These are phyloP conservation scores for Pyrocephalus nanus DNA, from an alignment of 2,797 vertebrate species.

Conservation along the genomic window DNA sequence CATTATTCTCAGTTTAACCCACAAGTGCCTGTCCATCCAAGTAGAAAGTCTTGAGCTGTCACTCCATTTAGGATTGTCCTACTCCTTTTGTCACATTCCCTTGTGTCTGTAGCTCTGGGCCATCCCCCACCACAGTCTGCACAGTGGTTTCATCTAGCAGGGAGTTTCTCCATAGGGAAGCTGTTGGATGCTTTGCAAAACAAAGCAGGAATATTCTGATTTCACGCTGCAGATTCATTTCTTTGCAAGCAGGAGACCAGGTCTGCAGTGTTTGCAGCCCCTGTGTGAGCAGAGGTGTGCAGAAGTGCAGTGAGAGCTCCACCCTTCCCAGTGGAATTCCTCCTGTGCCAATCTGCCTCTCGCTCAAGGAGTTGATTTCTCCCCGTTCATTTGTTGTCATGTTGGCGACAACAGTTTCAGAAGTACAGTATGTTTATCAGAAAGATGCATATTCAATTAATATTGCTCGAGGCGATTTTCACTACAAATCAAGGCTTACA, in stretches of 20 bases:
- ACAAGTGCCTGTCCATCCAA: not conserved
- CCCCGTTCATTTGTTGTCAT: constrained; percentile 52
- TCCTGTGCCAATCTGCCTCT: constrained; percentile 15
- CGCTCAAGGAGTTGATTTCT: constrained; percentile 20
- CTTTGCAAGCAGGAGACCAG: not conserved
- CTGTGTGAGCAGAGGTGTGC: too few species aligned
- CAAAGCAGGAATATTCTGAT: not conserved
- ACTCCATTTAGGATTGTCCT: not conserved
- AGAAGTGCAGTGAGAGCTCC: too few species aligned
- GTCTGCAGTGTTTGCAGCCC: not conserved
- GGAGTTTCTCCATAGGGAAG: not conserved
- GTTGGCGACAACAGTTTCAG: constrained; percentile 66
- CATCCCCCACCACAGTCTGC: not conserved
- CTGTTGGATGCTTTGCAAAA: not conserved
- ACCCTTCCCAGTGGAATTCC: not conserved
- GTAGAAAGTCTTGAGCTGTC: not conserved
- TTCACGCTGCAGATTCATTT: not conserved
- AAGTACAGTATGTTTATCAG: constrained; percentile 69
- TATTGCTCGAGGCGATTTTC: constrained; percentile 67
- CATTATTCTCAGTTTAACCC: not conserved
- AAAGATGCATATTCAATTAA: constrained; percentile 72
- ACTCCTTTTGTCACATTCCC: not conserved
- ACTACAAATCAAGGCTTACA: constrained; percentile 64
- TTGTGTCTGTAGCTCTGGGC: not conserved
- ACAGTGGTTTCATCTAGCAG: not conserved